Conservation (phyloP, 2,888 invertebrate species). For the Dicycla oo region DNA sequence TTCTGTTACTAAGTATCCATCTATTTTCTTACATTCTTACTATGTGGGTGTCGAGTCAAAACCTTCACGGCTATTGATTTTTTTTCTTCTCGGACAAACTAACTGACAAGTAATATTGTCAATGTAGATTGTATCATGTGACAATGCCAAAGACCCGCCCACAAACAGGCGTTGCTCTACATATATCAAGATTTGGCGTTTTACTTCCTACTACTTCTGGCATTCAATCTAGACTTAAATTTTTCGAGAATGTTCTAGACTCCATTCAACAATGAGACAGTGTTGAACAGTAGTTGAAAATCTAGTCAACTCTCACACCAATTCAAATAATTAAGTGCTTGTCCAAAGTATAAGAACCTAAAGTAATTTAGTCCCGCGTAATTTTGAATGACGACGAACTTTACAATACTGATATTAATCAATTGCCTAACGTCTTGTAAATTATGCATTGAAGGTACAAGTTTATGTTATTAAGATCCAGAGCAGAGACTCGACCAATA, state of each 20-base stretch:
- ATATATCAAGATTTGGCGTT: conserved; percentile 44
- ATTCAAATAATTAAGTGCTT: not conserved
- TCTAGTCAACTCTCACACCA: not conserved
- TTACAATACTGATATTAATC: conserved; percentile 21
- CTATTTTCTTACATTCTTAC: not conserved
- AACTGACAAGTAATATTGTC: conserved; percentile 19
- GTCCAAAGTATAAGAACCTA: not conserved
- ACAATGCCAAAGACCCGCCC: conserved; percentile 52
- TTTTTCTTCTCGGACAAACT: conserved; percentile 11
- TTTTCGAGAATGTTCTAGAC: conserved; percentile 20
- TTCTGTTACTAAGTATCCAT: not conserved
- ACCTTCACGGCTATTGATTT: conserved; percentile 14
- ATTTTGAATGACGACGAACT: conserved; percentile 11
- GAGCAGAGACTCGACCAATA: conserved; percentile 43
- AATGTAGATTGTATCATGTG: conserved; percentile 45
- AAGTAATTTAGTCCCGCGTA: not conserved
- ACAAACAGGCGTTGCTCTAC: conserved; percentile 45
- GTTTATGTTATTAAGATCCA: conserved; percentile 44
- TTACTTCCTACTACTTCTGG: conserved; percentile 58
- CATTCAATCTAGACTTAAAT: conserved; percentile 24
- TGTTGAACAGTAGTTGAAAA: not conserved
- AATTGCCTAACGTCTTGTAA: conserved; percentile 24
- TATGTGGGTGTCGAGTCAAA: conserved; percentile 15
- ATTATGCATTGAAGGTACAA: conserved; percentile 19
- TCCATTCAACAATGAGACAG: conserved; percentile 15